Evolutionary conservation across 1,140 invertebrate species (phyloP), one percentile per base, ranked within the genome.

Genomic region (Monochamus saltuarius): DNA sequence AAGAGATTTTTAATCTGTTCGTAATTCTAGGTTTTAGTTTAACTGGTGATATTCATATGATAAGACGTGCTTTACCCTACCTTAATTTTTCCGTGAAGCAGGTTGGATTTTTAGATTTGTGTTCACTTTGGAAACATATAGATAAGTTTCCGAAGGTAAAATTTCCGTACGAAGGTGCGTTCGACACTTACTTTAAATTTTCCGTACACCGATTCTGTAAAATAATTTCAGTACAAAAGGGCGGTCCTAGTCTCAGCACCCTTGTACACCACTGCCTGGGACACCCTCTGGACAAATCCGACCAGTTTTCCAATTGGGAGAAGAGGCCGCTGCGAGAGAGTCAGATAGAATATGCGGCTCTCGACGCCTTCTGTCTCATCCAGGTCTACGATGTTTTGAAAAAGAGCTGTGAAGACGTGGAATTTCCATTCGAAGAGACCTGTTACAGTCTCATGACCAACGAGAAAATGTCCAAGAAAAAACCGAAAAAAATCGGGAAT

Each of bases 251-350:
- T 53, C 73, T 94, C 11, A 87, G 86, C 70, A 84, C 86, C 68
- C 75, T 94, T 40, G 89, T 90, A 0, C 81, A 87, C 62, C 75
- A 84, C 14, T 89, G 87, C 72, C 79, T 93, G 63, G 91, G 90
- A 10, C 75, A 83, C 54, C 83, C 85, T 19, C 73, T 95, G 1
- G 83, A 90, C 73, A 95, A 95, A 77, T 80, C 81, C 4, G 89
- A 94, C 75, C 91, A 93, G 67, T 90, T 92, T 79, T 93, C 90
- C 0, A 89, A 94, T 78, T 95, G 92, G 92, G 89, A 92, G 71
- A 80, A 84, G 59, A 80, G 92, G 70, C 92, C 92, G 17, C 74
- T 95, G 19, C 76, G 91, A 56, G 73, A 82, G 39, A 82, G 83
- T 54, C 92, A 95, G 79, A 83, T 91, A 29, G 73, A 78, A 60